These are phyloP conservation scores for Tachina lurida DNA, from an alignment of 2,888 invertebrate species.

Conservation along the genomic window DNA sequence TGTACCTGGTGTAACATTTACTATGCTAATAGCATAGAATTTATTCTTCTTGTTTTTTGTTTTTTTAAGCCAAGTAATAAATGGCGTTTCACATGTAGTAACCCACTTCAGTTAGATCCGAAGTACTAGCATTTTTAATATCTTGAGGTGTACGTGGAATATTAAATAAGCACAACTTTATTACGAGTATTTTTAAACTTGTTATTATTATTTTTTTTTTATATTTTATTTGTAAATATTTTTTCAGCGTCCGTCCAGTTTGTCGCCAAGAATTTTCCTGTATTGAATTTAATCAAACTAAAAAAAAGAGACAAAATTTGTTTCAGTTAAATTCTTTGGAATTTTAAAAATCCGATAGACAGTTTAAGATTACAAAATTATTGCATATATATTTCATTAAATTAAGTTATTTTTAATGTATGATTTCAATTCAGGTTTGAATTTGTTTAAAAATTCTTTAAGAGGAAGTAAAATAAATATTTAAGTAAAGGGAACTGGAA, in stretches of 20 bases:
- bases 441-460: no score
- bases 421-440: no score
- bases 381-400: no score
- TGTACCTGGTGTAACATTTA: background rate
- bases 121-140: background rate
- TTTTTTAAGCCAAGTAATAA: background rate
- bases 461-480: no score
- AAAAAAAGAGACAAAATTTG: background rate
- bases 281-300: background rate
- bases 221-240: background rate
- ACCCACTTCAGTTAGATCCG: background rate
- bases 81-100: background rate
- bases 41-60: constrained; percentile 5
- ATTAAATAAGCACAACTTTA: constrained; percentile 13
- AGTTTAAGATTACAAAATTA: no score
- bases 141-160: constrained; percentile 6
- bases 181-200: background rate
- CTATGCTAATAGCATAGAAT: constrained; percentile 3
- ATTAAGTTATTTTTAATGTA: no score
- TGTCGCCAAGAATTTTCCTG: background rate
- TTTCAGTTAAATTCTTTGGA: no score
- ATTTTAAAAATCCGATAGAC: no score
- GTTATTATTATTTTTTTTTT: background rate
- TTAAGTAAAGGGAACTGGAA: no score
- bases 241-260: background rate